phyloP scores from a whole-genome alignment of 30 jellyfish, hydroid and myxozoan genomes.

The Chrysaora quinquecirrha region DNA sequence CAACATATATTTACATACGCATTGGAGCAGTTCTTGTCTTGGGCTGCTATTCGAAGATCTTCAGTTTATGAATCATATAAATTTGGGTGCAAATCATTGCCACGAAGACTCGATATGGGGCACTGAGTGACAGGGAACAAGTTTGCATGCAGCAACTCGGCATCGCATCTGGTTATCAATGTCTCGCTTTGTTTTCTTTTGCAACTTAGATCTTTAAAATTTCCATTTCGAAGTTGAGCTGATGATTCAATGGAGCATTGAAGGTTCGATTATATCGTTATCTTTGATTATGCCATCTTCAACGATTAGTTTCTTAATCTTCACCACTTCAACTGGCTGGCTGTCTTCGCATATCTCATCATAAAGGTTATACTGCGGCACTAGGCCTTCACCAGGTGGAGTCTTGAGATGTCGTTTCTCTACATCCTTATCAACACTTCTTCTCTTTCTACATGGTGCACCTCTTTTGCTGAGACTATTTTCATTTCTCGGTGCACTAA shows the following conservation, averaged over 20 bases:
- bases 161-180: no score
- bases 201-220: no score
- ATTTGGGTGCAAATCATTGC: no score
- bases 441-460: slow-evolving; percentile 79
- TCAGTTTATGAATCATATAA: no score
- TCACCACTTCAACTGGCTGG: slow-evolving; percentile 95
- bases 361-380: slow-evolving; percentile 89
- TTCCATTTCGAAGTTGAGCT: no score
- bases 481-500: slow-evolving; percentile 51
- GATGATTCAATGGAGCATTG: slow-evolving; percentile 55
- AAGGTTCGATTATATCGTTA: slow-evolving; percentile 76
- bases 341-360: slow-evolving; percentile 93
- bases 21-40: no score
- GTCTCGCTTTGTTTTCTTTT: no score
- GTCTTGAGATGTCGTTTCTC: slow-evolving; percentile 64
- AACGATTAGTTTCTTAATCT: slow-evolving; percentile 82
- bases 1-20: no score
- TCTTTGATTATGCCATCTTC: slow-evolving; percentile 91
- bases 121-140: no score
- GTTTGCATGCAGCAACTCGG: no score
- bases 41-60: no score
- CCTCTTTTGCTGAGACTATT: slow-evolving; percentile 51
- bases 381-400: slow-evolving; percentile 89
- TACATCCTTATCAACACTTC: slow-evolving; percentile 50
- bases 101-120: no score